These are phyloP conservation scores for Muscidifurax raptorellus DNA, from an alignment of 1,140 invertebrate genomes.

Conservation along the genomic window DNA sequence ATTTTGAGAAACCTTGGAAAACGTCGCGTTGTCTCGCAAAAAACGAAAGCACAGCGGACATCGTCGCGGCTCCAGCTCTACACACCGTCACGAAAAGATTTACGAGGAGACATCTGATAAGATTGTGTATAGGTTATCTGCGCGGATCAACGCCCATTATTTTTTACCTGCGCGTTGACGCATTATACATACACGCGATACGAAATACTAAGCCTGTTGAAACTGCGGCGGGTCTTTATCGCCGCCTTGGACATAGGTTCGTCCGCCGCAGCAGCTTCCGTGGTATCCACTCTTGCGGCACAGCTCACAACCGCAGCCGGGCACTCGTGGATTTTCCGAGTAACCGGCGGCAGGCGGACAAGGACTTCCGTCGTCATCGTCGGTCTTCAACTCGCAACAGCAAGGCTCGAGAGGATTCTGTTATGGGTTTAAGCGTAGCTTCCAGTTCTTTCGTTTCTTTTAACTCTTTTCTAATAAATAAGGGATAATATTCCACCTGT, in stretches of 20 bases:
- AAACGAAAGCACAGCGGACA: too few species aligned
- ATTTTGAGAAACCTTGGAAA: not conserved
- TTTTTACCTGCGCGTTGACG: too few species aligned
- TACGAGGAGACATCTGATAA: not conserved
- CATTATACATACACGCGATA: too few species aligned
- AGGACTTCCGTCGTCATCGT: not conserved
- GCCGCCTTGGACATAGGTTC: not conserved
- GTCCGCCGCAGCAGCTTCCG: slow-evolving; percentile 30
- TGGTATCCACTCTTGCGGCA: slow-evolving; percentile 29
- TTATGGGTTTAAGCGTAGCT: too few species aligned
- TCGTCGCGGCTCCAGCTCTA: too few species aligned
- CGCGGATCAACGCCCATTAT: too few species aligned
- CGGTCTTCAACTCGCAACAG: slow-evolving; percentile 14
- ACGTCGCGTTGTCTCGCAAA: too few species aligned
- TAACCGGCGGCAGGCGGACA: not conserved
- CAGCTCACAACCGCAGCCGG: slow-evolving; percentile 17
- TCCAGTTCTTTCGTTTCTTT: not conserved
- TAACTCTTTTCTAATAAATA: too few species aligned
- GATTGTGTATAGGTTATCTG: not conserved
- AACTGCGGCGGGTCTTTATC: not conserved
- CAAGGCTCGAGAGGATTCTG: slow-evolving; percentile 24
- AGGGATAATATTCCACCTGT: slow-evolving; percentile 12
- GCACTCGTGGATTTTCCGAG: not conserved
- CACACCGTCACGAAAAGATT: not conserved
- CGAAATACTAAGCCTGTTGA: not conserved